Evolutionary conservation across 2,888 invertebrate species (phyloP), one percentile per base, ranked within the genome.

Genomic region (Dendrolimus pini): DNA sequence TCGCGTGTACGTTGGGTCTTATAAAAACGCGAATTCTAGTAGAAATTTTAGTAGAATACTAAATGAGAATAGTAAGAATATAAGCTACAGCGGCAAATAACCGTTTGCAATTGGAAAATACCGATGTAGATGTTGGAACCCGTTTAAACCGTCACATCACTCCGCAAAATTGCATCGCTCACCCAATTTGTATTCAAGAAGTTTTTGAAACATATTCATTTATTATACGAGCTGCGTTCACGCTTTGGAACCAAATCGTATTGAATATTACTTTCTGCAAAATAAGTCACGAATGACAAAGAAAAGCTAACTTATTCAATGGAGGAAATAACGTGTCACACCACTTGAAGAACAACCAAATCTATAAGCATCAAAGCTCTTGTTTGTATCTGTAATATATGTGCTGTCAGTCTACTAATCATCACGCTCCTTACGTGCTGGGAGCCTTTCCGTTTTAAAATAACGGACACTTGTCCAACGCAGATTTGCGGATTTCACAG

Each of bases 161-260:
- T 75, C 74, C 65, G 66, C 72, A 74, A 85, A 83, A 85, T 84
- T 84, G 83, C 85, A 86, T 78, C 74, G 69, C 64, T 65, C 62
- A 58, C 70, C 79, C 80, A 78, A 81, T 88, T 85, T 80, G 84
- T 88, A 88, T 88, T 85, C 86, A 73, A 73, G 78, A 75, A 73
- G 73, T 71, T 68, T 74, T 74, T 72, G 67, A 68, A 67, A 70
- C 75, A 80, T 85, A 85, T 86, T 84, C 82, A 82, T 83, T 83
- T 77, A 77, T 75, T 68, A 69, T 55, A 18, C n/a, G 9, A 54
- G 30, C 7, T 54, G 14, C 7, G 3, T 54, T 54, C 30, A 12
- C 53, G 53, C 12, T 53, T 53, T 30, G 30, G 30, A 30, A 30
- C 30, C 3, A 30, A 30, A 30, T 30, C 30, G 30, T 30, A 30